A percentile compares a stretch with the other conserved stretches of the same genome.
Evolutionary conservation across 2,888 invertebrate species (phyloP).

Genomic region (Aleiodes testaceus): DNA sequence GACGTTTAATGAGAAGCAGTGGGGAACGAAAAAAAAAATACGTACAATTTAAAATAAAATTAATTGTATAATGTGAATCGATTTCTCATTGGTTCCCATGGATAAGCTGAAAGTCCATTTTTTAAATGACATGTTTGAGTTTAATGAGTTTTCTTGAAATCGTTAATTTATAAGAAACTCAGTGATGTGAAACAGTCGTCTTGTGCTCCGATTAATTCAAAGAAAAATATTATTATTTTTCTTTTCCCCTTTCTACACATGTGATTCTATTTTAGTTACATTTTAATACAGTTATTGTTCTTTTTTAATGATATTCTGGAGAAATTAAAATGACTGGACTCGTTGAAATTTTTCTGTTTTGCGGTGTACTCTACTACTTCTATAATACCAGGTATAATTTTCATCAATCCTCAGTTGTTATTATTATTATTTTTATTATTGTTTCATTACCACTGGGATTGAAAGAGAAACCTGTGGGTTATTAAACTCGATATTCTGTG

Average conservation of each 20-base stretch:
- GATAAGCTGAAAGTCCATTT: too few relatives aligned
- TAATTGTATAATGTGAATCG: not conserved
- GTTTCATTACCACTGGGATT: not conserved
- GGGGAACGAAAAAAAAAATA: slow-evolving; percentile 26
- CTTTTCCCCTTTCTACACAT: not conserved
- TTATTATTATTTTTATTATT: not conserved
- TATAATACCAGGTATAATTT: slow-evolving; percentile 76
- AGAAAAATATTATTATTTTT: slow-evolving; percentile 23
- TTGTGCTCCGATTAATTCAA: slow-evolving; percentile 19
- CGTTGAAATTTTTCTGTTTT: slow-evolving; percentile 78
- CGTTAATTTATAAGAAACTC: slow-evolving; percentile 45
- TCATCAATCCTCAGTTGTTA: too few relatives aligned
- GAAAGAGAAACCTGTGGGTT: slow-evolving; percentile 1
- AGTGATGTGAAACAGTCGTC: slow-evolving; percentile 50
- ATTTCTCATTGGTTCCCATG: not conserved
- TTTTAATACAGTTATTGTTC: too few relatives aligned
- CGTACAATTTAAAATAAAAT: slow-evolving; percentile 26
- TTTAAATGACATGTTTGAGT: not conserved
- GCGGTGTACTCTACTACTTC: slow-evolving; percentile 78
- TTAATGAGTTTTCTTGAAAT: slow-evolving; percentile 1
- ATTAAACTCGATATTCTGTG: slow-evolving; percentile 8
- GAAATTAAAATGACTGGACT: slow-evolving; percentile 74
- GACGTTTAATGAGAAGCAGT: slow-evolving; percentile 31
- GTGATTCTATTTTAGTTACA: not conserved
- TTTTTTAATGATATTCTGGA: slow-evolving; percentile 2